phyloP scores from a whole-genome alignment of 2,888 invertebrate species.

The Lycaena phlaeas region DNA sequence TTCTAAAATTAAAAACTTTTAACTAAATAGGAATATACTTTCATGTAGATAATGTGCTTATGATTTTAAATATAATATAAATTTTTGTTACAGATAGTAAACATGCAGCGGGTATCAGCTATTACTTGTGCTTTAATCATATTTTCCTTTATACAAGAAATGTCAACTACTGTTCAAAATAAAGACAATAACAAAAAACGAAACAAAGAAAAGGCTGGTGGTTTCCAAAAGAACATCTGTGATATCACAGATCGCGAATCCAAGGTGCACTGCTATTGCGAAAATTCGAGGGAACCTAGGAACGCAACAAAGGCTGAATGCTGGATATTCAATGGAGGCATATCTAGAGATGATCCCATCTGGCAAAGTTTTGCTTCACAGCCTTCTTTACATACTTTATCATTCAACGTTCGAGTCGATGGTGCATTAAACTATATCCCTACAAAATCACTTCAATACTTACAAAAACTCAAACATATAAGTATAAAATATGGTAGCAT shows the following conservation, averaged over 20 bases:
- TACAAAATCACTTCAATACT: constrained; percentile 77
- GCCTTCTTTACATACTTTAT: constrained; percentile 78
- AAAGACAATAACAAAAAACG: constrained; percentile 50
- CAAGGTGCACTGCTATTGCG: constrained; percentile 80
- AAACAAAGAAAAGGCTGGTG: constrained; percentile 64
- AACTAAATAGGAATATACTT: too few species aligned
- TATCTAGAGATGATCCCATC: constrained; percentile 78
- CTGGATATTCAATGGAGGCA: constrained; percentile 80
- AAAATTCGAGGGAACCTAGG: constrained; percentile 62
- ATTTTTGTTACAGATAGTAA: too few species aligned
- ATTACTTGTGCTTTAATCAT: constrained; percentile 57
- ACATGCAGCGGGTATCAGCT: constrained; percentile 54
- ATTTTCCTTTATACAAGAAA: constrained; percentile 57
- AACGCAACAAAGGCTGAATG: constrained; percentile 83
- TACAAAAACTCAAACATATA: constrained; percentile 77
- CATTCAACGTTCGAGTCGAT: constrained; percentile 80
- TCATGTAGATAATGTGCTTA: too few species aligned
- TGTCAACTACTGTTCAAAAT: constrained; percentile 60
- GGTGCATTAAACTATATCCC: constrained; percentile 81
- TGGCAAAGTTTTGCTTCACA: constrained; percentile 85
- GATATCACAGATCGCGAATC: constrained; percentile 68
- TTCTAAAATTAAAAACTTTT: too few species aligned
- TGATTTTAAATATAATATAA: too few species aligned
- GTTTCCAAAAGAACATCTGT: constrained; percentile 71
- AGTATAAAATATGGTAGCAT: constrained; percentile 82